Base-by-base conservation (phyloP, 2,113 vertebrate genomes). In the Bujurquina vittata region DNA sequence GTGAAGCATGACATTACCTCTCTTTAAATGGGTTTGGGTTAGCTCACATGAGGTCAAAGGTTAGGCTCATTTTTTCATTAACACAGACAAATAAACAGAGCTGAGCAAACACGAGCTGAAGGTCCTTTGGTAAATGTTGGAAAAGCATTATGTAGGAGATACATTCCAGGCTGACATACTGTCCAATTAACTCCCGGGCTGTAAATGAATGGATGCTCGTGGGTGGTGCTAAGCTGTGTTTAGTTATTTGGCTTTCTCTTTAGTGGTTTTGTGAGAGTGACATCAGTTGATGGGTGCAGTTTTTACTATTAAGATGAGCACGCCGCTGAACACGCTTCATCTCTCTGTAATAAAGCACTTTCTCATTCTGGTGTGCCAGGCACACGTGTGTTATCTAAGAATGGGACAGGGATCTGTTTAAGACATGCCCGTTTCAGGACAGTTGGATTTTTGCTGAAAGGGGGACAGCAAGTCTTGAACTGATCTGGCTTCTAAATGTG, bases 1-100 rank as follows among this genome's bases (percentile, higher is more conserved):
- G 90, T 89, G 26, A 80, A 74, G 62, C 74, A 23, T 37, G 73
- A 83, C 78, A 79, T 79, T 2, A 61, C 69, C 67, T 79, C 46
- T 85, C 77, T 37, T 85, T 55, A 79, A 54, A 89, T 87, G 49
- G 60, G 86, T 82, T 88, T 62, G 60, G 85, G 82, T 69, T 46
- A 67, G 87, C 75, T 85, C 20, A 18, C 5, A 35, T 73, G 72
- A 78, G 89, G 93, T 92, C 88, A 94, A 35, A 91, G 94, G 92
- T 93, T 79, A 91, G 85, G 57, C 83, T 88, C 90, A 93, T 94
- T 92, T 87, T 88, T 94, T 91, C 80, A 93, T 94, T 93, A 89
- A 63, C 83, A 77, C 84, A 67, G 90, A 89, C 92, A 92, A 87
- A 86, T 81, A 83, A 81, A 90, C 76, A 83, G 87, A 84, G 84